Evolutionary conservation across 1,140 invertebrate species (phyloP), one percentile per base, ranked within the genome.

Genomic region (Meloidogyne exigua): DNA sequence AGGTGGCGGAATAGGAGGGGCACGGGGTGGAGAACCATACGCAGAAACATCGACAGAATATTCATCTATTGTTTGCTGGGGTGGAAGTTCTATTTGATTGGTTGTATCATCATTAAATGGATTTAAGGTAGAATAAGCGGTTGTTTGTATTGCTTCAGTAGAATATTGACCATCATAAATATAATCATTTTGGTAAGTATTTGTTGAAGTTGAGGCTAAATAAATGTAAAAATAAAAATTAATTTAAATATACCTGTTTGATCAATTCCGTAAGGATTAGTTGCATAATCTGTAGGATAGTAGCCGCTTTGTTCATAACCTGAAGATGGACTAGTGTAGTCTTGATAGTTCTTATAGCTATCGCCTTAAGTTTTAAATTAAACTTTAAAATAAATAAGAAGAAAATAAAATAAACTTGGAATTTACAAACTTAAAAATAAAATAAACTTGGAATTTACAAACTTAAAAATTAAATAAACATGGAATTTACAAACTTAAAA

Each of bases 41-140:
- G 36, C 57, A 23, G 72, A 73, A 73, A 65, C 65, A 65, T 73
- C 49, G 18, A 71, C 12, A 10, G 69, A 39, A 9, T 2, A 13
- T 15, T 42, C 68, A 12, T 70, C 68, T 12, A 10, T 28, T 62
- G 13, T n/a, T 69, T 11, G 26, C 21, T n/a, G 49, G 1, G 49
- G 49, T n/a, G 49, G 49, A n/a, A 57, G 49, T 9, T 69, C 68
- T 4, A 28, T 25, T 32, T 39, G 26, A 26, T 49, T n/a, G n/a
- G 25, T 7, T 26, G 23, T 15, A 57, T 57, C 49, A n/a, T 57
- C 49, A 57, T n/a, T 57, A n/a, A 57, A 57, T n/a, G 49, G 49
- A 21, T 57, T 57, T 57, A 57, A n/a, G 49, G 4, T 12, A 57
- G 49, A n/a, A 57, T 57, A 57, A n/a, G n/a, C 18, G 7, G 49